Evolutionary conservation across 2,113 vertebrate genomes (phyloP).

Genomic region (Chroicocephalus ridibundus): DNA sequence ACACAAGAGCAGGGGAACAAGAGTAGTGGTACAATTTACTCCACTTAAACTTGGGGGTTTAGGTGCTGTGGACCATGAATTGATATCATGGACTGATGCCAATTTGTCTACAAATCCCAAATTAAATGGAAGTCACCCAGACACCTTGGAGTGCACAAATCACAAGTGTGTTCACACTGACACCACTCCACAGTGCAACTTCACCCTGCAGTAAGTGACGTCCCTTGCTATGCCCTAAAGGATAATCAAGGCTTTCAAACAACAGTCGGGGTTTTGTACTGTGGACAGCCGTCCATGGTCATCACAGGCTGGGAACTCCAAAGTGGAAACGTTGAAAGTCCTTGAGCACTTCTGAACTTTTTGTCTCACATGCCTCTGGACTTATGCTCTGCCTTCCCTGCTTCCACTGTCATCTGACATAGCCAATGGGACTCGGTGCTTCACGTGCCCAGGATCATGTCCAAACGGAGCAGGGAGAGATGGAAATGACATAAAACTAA

Average conservation of each 20-base stretch:
- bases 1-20: background rate
- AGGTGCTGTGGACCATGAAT: background rate
- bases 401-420: background rate
- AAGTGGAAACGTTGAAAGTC: background rate
- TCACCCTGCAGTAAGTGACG: background rate
- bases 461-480: background rate
- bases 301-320: background rate
- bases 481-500: background rate
- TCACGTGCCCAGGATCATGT: accelerated
- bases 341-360: background rate
- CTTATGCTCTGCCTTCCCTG: background rate
- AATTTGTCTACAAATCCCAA: background rate
- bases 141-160: background rate
- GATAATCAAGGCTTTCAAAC: background rate
- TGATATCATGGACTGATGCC: background rate
- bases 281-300: background rate
- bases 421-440: background rate
- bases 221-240: accelerated
- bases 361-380: background rate
- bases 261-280: background rate
- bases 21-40: background rate
- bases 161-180: background rate
- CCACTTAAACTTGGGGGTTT: background rate
- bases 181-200: too few species aligned
- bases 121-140: background rate